Evolutionary conservation across 2,113 vertebrate genomes (phyloP).

Genomic region (Sander lucioperca): DNA sequence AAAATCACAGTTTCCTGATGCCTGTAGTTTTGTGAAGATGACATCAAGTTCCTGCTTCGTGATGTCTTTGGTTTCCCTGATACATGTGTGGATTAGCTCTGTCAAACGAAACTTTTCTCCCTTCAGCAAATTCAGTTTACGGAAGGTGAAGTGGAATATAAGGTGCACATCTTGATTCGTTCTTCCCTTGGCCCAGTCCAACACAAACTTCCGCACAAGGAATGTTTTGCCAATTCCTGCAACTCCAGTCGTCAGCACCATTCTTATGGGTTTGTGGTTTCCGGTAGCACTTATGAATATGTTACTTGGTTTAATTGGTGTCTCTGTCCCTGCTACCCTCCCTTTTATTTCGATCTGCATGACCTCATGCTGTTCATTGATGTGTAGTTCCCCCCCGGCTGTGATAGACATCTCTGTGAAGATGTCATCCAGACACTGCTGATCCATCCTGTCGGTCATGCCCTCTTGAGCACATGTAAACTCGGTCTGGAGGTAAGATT

Average conservation of each 20-base stretch:
- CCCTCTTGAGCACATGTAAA: background rate
- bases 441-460: background rate
- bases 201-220: constrained; percentile 2
- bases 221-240: constrained; percentile 10
- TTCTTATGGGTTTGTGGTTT: background rate
- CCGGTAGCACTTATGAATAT: background rate
- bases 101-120: background rate
- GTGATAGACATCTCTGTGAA: constrained; percentile 10
- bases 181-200: background rate
- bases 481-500: background rate
- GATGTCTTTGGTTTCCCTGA: constrained; percentile 4
- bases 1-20: background rate
- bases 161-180: constrained; percentile 1
- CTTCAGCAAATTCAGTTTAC: background rate
- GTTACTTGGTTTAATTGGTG: background rate
- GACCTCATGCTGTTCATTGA: background rate
- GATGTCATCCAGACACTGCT: background rate
- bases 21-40: background rate
- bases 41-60: background rate
- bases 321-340: background rate
- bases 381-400: background rate
- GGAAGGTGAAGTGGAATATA: constrained; percentile 1
- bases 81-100: background rate
- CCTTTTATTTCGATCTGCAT: background rate
- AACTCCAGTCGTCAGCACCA: background rate